These are phyloP conservation scores for Catostomus latipinnis DNA, from an alignment of 2,797 vertebrate genomes.

Conservation along the genomic window DNA sequence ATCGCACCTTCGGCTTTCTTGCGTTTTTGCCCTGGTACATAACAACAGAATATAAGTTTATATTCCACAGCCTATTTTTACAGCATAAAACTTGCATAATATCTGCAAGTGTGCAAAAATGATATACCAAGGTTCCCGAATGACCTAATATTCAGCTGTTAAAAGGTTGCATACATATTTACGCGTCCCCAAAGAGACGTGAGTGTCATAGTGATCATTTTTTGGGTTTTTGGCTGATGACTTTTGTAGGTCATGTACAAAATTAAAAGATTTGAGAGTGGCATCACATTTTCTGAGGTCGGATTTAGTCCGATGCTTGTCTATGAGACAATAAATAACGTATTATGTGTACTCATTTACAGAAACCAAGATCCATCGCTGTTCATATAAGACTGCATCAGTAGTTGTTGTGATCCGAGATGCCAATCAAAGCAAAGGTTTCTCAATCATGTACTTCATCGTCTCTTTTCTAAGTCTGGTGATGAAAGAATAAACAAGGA, in stretches of 20 bases:
- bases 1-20: not conserved
- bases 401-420: not conserved
- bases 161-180: not conserved
- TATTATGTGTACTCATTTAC: not conserved
- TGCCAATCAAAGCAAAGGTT: not conserved
- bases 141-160: slow-evolving; percentile 5
- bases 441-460: not conserved
- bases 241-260: not conserved
- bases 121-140: not conserved
- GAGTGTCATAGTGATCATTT: not conserved
- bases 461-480: not conserved
- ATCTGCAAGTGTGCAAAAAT: not conserved
- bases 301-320: not conserved
- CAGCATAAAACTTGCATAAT: not conserved
- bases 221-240: not conserved
- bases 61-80: not conserved
- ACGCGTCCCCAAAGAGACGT: not conserved
- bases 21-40: not conserved
- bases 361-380: not conserved
- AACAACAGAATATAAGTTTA: not conserved
- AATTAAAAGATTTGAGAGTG: not conserved
- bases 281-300: not conserved
- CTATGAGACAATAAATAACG: not conserved
- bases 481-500: slow-evolving; percentile 3
- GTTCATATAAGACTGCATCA: not conserved